These are phyloP conservation scores for Progne subis DNA, from an alignment of 2,113 vertebrate genomes.

Conservation along the genomic window DNA sequence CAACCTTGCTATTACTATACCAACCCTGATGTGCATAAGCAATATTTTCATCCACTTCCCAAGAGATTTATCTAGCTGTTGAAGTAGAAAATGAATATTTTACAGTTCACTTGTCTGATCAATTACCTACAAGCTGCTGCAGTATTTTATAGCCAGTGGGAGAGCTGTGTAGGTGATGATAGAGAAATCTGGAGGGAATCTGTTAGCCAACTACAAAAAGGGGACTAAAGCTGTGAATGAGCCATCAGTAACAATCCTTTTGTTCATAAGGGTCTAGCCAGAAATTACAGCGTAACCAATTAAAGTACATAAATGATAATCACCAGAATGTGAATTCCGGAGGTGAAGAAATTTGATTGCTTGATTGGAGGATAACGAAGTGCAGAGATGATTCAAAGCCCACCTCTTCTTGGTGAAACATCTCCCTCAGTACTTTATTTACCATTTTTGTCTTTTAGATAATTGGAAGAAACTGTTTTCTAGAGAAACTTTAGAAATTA, in stretches of 20 bases:
- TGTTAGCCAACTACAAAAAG: conserved; percentile 77
- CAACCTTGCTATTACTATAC: conserved; percentile 85
- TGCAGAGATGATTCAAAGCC: conserved; percentile 75
- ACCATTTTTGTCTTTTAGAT: conserved; percentile 50
- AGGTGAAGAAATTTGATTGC: conserved; percentile 78
- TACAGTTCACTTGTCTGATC: conserved; percentile 99
- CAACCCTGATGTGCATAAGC: conserved; percentile 93
- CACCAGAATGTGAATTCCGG: conserved; percentile 82
- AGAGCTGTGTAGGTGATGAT: conserved; percentile 89
- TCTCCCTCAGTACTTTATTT: conserved; percentile 43
- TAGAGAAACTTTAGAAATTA: conserved; percentile 37
- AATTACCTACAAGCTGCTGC: conserved; percentile 99
- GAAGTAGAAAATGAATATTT: conserved; percentile 99
- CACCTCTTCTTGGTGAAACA: conserved; percentile 33
- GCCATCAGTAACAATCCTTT: conserved; percentile 75
- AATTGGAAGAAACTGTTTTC: conserved; percentile 55
- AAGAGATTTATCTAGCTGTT: conserved; percentile 99
- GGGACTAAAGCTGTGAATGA: conserved; percentile 76
- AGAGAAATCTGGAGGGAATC: conserved; percentile 87
- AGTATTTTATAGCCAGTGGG: conserved; percentile 91
- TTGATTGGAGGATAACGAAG: conserved; percentile 79
- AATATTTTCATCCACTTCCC: conserved; percentile 96
- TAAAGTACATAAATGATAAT: conserved; percentile 84
- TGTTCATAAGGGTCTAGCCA: conserved; percentile 71
- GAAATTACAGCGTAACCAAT: conserved; percentile 86